phyloP scores from a whole-genome alignment of 37 sponge, comb jelly and placozoan genomes.

The Crambe crambe region DNA sequence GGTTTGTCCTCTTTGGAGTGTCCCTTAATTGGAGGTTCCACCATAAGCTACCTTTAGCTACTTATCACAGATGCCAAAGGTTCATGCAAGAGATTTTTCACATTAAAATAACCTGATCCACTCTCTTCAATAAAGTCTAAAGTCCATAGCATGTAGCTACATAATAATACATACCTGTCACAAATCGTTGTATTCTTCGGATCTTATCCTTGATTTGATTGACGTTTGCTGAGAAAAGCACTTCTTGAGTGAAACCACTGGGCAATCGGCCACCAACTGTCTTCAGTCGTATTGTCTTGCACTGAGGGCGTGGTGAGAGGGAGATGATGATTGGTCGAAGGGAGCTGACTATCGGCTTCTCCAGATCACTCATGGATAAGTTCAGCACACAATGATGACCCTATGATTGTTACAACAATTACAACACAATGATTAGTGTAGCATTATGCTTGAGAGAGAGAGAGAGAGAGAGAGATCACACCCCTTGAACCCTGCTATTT shows the following conservation, averaged over 20 bases:
- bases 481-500: no score
- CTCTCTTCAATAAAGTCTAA: no score
- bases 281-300: slow-evolving; percentile 2
- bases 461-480: neutral
- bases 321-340: slow-evolving; percentile 31
- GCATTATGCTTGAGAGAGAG: no score
- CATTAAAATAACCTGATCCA: no score
- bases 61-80: neutral
- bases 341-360: neutral
- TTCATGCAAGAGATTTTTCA: no score
- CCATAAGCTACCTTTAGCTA: neutral
- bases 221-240: neutral
- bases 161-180: neutral
- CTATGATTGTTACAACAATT: no score
- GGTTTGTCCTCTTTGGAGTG: no score
- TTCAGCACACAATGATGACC: slow-evolving; percentile 48
- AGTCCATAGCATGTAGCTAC: no score
- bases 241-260: slow-evolving; percentile 1
- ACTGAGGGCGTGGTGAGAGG: neutral
- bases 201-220: slow-evolving; percentile 4
- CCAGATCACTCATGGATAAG: neutral
- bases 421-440: no score
- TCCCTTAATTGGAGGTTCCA: no score
- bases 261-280: neutral
- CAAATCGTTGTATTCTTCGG: neutral